phyloP scores from a whole-genome alignment of 1,140 invertebrate genomes.

The Belonocnema kinseyi region DNA sequence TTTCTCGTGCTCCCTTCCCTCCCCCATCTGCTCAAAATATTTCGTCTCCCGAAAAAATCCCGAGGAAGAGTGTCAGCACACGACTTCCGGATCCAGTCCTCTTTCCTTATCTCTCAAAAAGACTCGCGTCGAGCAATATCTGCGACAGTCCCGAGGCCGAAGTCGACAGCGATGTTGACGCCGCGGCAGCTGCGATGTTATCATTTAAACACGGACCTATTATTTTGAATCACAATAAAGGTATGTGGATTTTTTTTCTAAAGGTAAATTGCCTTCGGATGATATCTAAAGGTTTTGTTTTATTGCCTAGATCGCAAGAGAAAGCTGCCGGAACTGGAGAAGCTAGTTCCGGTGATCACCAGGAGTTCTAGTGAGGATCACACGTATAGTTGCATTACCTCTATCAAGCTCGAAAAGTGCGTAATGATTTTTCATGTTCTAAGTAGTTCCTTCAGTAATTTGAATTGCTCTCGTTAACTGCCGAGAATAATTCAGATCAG shows the following conservation, averaged over 20 bases:
- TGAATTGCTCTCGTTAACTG: too few relatives aligned
- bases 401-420: conserved; percentile 70
- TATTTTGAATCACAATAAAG: conserved; percentile 75
- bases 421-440: conserved; percentile 21
- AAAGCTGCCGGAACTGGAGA: conserved; percentile 66
- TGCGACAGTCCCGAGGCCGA: conserved; percentile 72
- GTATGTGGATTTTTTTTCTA: conserved; percentile 53
- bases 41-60: conserved; percentile 65
- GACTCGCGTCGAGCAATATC: conserved; percentile 78
- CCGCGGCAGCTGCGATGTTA: conserved; percentile 87
- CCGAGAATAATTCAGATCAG: too few relatives aligned
- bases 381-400: conserved; percentile 80
- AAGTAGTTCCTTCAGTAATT: neutral
- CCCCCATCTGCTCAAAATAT: conserved; percentile 78
- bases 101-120: conserved; percentile 86
- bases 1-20: conserved; percentile 89
- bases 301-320: conserved; percentile 63
- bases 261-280: conserved; percentile 29
- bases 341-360: conserved; percentile 80
- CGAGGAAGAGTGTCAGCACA: conserved; percentile 63
- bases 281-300: conserved; percentile 6
- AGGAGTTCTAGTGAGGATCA: conserved; percentile 87
- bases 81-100: conserved; percentile 83
- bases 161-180: conserved; percentile 84
- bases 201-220: conserved; percentile 85